phyloP scores from a whole-genome alignment of 2,113 vertebrate species.

The Hyla sarda region DNA sequence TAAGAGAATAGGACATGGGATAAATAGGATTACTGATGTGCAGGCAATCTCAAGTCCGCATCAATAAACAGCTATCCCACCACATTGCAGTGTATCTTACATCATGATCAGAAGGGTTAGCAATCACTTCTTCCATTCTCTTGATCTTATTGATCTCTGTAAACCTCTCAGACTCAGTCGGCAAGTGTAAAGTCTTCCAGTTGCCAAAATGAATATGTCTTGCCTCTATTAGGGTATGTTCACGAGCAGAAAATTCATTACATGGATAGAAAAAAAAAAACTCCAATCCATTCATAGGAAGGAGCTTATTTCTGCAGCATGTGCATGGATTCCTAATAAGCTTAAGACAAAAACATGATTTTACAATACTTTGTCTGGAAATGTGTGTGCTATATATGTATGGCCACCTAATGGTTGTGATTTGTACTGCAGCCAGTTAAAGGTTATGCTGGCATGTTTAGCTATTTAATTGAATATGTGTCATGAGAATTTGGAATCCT shows the following conservation, averaged over 20 bases:
- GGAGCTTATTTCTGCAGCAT: too few species aligned
- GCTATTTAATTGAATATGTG: too few species aligned
- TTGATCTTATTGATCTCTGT: conserved; percentile 1
- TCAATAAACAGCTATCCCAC: background rate
- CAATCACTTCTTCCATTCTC: conserved; percentile 2
- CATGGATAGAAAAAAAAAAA: background rate
- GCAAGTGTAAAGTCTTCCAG: background rate
- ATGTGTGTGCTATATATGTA: too few species aligned
- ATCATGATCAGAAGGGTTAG: background rate
- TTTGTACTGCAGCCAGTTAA: too few species aligned
- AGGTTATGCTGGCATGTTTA: too few species aligned
- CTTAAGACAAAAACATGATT: too few species aligned
- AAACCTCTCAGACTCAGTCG: background rate
- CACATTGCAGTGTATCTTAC: background rate
- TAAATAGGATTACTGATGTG: background rate
- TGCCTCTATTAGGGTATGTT: background rate
- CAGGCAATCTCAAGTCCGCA: background rate
- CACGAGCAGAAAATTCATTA: background rate
- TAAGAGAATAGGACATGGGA: background rate
- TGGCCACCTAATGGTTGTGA: too few species aligned
- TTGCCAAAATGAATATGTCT: background rate
- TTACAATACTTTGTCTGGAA: too few species aligned
- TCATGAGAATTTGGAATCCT: too few species aligned
- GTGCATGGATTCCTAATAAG: too few species aligned
- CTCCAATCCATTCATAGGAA: background rate